Conservation (phyloP, 2,113 vertebrate genomes). For the Perccottus glenii region DNA sequence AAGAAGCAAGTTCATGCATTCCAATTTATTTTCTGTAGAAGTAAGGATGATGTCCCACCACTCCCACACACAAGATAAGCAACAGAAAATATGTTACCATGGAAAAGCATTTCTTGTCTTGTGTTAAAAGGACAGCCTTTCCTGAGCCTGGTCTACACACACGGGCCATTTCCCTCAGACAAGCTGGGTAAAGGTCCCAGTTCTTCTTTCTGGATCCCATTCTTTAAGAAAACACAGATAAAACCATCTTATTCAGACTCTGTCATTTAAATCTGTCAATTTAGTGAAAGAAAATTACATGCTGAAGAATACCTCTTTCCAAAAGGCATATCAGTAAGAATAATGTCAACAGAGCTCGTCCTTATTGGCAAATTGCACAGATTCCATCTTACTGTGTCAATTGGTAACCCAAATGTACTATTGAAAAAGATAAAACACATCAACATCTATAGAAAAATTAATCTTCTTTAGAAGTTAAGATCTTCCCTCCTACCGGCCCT, state of each 20-base stretch:
- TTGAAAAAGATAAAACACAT: conserved; percentile 17
- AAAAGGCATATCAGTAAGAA: conserved; percentile 97
- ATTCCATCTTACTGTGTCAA: conserved; percentile 92
- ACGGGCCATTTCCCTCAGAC: conserved; percentile 92
- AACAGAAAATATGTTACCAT: conserved; percentile 81
- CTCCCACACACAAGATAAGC: neutral
- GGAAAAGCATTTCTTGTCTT: conserved; percentile 96
- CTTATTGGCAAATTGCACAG: conserved; percentile 88
- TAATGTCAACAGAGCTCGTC: conserved; percentile 87
- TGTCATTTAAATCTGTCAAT: too few species aligned
- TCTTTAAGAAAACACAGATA: conserved; percentile 68
- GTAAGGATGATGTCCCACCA: neutral
- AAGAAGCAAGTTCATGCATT: too few species aligned
- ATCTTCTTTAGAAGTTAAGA: neutral
- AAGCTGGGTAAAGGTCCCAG: conserved; percentile 95
- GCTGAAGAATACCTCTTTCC: conserved; percentile 88
- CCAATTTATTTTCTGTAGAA: neutral
- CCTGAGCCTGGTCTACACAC: conserved; percentile 89
- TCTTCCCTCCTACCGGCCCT: conserved; percentile 71
- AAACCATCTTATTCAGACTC: neutral
- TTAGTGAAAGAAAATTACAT: neutral
- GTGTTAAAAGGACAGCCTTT: conserved; percentile 90
- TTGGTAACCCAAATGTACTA: conserved; percentile 81
- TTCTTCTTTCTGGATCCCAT: conserved; percentile 96
- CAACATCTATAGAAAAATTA: neutral